Evolutionary conservation across 1,140 invertebrate species (phyloP), one percentile per base, ranked within the genome.

Genomic region (Bombus sylvicola): DNA sequence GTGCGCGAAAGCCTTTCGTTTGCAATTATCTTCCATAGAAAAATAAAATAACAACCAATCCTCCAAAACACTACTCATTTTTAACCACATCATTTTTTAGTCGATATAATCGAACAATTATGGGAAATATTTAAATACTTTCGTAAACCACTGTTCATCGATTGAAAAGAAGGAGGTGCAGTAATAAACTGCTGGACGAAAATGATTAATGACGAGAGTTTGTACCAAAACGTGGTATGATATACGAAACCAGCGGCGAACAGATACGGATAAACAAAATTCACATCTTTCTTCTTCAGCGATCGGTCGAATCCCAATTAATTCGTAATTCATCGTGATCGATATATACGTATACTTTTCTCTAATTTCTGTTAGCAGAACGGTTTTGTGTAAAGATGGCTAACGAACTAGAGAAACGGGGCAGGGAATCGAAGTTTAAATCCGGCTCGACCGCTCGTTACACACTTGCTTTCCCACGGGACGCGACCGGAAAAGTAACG

Each of bases 351-450:
- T 53, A 53, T 53, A 53, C 18, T 53, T 3, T 79, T 71, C n/a
- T 31, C n/a, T 41, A 28, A 34, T n/a, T n/a, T 28, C 64, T 22
- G 39, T n/a, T 22, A 18, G 53, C 25, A 31, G 22, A 41, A 72
- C 47, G 68, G 72, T 79, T 73, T 53, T 37, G 76, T 72, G 59
- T 72, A 72, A 85, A 80, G 76, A 47, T 28, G 13, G n/a, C 68
- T 80, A 73, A 85, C 83, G 68, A 64, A 53, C 69, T 53, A 64
- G 76, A 80, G 66, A 80, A 80, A 80, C 68, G 72, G 15, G 25
- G 25, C 2, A 15, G 1, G 31, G 6, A 34, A 69, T 47, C 53
- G 43, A 68, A 82, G 47, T 59, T 82, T 81, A 75, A 74, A 86
- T 69, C 59, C 31, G n/a, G 31, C 5, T 28, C n/a, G 37, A 72